Evolutionary conservation across 1,140 invertebrate genomes (phyloP), one percentile per base, ranked within the genome.

Genomic region (Andricus grossulariae): DNA sequence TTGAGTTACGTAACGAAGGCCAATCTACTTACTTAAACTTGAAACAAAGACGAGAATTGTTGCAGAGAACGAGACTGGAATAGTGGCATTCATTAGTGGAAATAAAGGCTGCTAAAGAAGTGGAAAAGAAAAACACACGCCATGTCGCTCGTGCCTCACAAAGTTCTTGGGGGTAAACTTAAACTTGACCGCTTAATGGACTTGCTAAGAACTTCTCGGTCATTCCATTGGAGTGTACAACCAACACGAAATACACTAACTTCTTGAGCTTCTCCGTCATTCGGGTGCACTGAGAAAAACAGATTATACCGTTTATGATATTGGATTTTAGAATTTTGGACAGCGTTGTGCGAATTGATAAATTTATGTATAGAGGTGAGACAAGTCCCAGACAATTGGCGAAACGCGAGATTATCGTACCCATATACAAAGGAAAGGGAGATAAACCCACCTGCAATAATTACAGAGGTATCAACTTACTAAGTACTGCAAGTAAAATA

Each of bases 111-210:
- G 12, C 25, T 10, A 66, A 66, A 39, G 21, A 66, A 66, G 25
- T 21, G 16, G 12, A 21, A 12, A 66, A 66, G 25, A 66, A 39
- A 66, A 66, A 66, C 57, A 57, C 19, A 57, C 21, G 21, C 21
- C 55, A 60, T 60, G 12, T 15, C 18, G 18, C 15, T 12, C 10
- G 55, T 21, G 19, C 25, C 32, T 66, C 19, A 13, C 25, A 21
- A 66, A 66, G 25, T 66, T 66, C 16, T 66, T 39, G 32, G 32
- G 57, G 57, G 19, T 66, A 32, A 66, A 66, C 57, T 66, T 66
- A 66, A 66, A 39, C 25, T 66, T 39, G 57, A 66, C 57, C 57
- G 12, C 39, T 66, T 66, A 66, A 66, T 66, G 32, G 57, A 66
- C 57, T 39, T 66, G 57, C 32, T 66, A 16, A 19, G 16, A 55